Evolutionary conservation across 92 coral and sea anemone genomes (phyloP).

Genomic region (Palythoa grandis): DNA sequence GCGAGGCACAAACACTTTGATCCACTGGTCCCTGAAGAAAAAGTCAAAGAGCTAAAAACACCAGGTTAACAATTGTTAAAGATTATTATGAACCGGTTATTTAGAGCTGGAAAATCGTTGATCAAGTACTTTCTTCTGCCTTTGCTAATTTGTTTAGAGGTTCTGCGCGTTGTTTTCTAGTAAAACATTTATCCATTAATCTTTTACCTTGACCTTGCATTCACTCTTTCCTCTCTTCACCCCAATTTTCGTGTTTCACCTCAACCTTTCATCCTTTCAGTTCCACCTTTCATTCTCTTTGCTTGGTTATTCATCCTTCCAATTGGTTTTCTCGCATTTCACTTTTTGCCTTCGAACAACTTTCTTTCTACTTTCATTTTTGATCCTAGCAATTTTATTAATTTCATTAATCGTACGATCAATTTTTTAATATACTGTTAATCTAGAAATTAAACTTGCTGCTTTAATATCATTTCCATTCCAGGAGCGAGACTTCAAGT

Average conservation of each 20-base stretch:
- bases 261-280: background rate
- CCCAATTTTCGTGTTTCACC: background rate
- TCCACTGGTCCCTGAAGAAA: slow-evolving; percentile 31
- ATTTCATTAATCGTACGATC: background rate
- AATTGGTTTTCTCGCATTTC: too few species aligned
- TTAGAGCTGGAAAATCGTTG: background rate
- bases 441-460: background rate
- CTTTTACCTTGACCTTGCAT: background rate
- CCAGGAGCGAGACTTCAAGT: slow-evolving; percentile 74
- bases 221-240: background rate
- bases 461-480: background rate
- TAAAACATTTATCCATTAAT: background rate
- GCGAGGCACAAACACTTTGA: slow-evolving; percentile 6
- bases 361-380: background rate
- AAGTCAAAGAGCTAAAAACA: slow-evolving; percentile 17
- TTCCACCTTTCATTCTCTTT: background rate
- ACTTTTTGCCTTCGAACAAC: background rate
- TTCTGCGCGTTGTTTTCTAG: too few species aligned
- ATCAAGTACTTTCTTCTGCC: too few species aligned
- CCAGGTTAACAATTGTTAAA: slow-evolving; percentile 18
- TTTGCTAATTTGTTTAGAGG: too few species aligned
- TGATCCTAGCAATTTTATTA: too few species aligned
- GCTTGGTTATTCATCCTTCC: background rate
- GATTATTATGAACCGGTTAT: background rate
- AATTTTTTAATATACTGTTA: background rate